These are phyloP conservation scores for Centropus unirufus DNA, from an alignment of 2,113 vertebrate genomes.

Conservation along the genomic window DNA sequence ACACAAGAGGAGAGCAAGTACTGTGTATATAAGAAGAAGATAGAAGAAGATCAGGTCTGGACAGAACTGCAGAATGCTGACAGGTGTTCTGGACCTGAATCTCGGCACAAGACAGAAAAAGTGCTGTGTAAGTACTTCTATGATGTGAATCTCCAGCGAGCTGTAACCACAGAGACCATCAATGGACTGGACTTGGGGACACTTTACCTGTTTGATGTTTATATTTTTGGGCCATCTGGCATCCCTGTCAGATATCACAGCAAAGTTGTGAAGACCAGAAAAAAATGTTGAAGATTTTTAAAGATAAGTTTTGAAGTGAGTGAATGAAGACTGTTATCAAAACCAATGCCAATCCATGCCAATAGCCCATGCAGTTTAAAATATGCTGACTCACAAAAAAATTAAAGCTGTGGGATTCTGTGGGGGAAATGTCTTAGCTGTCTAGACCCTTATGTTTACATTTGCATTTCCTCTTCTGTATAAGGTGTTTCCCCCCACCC, in stretches of 20 bases:
- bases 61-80: constrained; percentile 51
- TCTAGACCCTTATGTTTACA: background rate
- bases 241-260: constrained; percentile 87
- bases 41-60: constrained; percentile 63
- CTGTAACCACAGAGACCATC: constrained; percentile 88
- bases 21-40: constrained; percentile 84
- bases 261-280: constrained; percentile 87
- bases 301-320: background rate
- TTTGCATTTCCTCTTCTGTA: background rate
- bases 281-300: constrained; percentile 80
- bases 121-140: constrained; percentile 92
- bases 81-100: constrained; percentile 85
- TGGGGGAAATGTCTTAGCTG: background rate
- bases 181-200: constrained; percentile 81
- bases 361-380: background rate
- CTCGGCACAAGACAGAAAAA: constrained; percentile 82
- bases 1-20: constrained; percentile 89
- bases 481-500: background rate
- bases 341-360: background rate
- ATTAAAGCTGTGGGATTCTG: background rate
- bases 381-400: background rate
- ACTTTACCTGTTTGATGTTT: constrained; percentile 88
- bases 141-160: constrained; percentile 82
- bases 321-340: background rate
- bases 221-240: constrained; percentile 88